phyloP scores from a whole-genome alignment of 30 jellyfish, hydroid and myxozoan genomes.

The Hydractinia symbiolongicarpus region DNA sequence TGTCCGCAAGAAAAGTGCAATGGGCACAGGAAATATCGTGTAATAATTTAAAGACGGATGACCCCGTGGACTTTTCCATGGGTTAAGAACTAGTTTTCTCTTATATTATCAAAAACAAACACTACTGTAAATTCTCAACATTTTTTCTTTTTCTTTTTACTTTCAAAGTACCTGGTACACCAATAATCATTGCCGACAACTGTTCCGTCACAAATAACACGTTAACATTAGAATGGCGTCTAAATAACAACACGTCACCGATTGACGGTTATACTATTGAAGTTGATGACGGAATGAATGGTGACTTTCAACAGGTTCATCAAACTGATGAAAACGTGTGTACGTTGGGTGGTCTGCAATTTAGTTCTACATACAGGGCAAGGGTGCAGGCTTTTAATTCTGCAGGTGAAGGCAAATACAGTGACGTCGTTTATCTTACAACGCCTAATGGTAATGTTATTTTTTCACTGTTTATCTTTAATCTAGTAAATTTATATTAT shows the following conservation, averaged over 20 bases:
- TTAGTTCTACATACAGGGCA: constrained; percentile 74
- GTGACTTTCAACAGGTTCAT: constrained; percentile 68
- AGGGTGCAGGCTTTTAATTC: constrained; percentile 63
- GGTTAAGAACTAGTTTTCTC: too few relatives aligned
- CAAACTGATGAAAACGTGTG: constrained; percentile 68
- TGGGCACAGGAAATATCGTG: too few relatives aligned
- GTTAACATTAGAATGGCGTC: constrained; percentile 62
- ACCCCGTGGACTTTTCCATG: too few relatives aligned
- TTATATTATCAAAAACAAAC: too few relatives aligned
- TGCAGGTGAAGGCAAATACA: constrained; percentile 64
- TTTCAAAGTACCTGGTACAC: constrained; percentile 66
- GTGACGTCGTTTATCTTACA: constrained; percentile 74
- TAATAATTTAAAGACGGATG: too few relatives aligned
- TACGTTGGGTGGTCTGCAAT: constrained; percentile 86
- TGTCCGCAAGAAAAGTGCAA: too few relatives aligned
- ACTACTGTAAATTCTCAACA: background rate
- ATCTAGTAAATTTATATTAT: background rate
- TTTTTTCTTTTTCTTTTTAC: background rate
- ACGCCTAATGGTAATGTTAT: constrained; percentile 71
- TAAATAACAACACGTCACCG: constrained; percentile 21
- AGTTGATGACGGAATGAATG: constrained; percentile 84
- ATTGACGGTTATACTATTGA: constrained; percentile 72
- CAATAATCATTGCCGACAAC: constrained; percentile 62
- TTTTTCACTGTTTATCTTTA: background rate
- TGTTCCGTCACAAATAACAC: constrained; percentile 79